Evolutionary conservation across 2,113 vertebrate species (phyloP).

Genomic region (Chloebia gouldiae): DNA sequence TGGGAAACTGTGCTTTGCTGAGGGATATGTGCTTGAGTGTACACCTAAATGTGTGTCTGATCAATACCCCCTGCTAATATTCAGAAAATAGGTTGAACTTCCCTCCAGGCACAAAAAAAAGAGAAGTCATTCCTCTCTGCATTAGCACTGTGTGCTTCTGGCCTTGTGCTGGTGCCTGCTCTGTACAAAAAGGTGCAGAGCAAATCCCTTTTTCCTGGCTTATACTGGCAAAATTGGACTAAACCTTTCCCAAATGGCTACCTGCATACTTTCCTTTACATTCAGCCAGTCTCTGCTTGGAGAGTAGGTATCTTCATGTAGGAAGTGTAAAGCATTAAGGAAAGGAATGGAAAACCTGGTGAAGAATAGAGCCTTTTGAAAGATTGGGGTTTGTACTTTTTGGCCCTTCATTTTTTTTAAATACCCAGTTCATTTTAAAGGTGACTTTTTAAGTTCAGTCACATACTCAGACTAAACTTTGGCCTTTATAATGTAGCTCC

Average conservation of each 20-base stretch:
- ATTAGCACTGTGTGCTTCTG: background rate
- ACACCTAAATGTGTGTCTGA: background rate
- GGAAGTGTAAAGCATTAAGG: background rate
- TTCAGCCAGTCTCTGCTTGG: background rate
- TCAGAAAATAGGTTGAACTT: background rate
- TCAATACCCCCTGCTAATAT: background rate
- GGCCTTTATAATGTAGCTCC: background rate
- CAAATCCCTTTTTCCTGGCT: background rate
- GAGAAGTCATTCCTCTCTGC: background rate
- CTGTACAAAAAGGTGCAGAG: background rate
- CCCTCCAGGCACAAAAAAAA: background rate
- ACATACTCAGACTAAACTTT: background rate
- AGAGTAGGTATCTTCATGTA: background rate
- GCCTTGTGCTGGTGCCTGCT: background rate
- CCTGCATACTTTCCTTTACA: background rate
- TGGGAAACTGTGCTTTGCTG: background rate
- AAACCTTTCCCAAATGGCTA: background rate
- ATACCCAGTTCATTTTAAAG: background rate
- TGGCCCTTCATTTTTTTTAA: background rate
- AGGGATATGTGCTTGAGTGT: background rate
- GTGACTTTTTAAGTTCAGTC: background rate
- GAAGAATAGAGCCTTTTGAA: background rate
- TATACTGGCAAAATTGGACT: background rate
- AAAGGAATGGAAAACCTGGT: background rate
- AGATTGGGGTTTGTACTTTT: background rate